Base-by-base conservation (phyloP, 2,888 invertebrate species). In the Pollenia angustigena region DNA sequence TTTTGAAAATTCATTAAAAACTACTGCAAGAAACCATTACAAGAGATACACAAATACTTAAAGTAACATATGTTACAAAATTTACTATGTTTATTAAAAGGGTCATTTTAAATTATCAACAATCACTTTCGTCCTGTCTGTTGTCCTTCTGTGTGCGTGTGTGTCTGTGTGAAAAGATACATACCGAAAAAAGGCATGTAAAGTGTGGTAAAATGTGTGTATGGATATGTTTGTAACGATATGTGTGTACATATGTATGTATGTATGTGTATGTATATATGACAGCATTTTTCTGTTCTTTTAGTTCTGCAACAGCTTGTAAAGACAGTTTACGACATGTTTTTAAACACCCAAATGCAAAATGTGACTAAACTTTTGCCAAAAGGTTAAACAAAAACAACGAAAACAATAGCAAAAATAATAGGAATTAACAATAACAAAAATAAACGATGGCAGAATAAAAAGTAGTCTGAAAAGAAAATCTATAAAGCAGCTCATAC, bases 221-320 rank as follows among this genome's bases (percentile, higher is more conserved):
- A 32, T 18, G 16, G 40, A 23, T 56, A 14, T 58, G 8, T 44
- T 46, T 52, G 16, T 52, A 48, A 48, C 7, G 23, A 32, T 74
- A 12, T 54, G 23, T 64, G 16, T 58, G 42, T 42, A 23, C 46
- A 4, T 74, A 46, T 44, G 44, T 52, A 23, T 11, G 50, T 1
- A 23, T 23, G 23, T 2, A 23, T 75, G 48, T 62, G n/a, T 75
- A 18, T 71, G 44, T 32, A 32, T 62, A 48, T 66, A 56, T 18
- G 40, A 81, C 10, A 46, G 14, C 46, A 64, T 48, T 81, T 66
- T 78, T 72, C 52, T 64, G 44, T 79, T 23, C 66, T 58, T 66
- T 75, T 80, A 72, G 71, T 78, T 60, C 54, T 74, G 87, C 84
- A 87, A 87, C 87, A 87, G 83, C 87, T 84, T 84, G 84, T 74